Conservation (phyloP, 2,797 vertebrate species). For the Trichosurus vulpecula region DNA sequence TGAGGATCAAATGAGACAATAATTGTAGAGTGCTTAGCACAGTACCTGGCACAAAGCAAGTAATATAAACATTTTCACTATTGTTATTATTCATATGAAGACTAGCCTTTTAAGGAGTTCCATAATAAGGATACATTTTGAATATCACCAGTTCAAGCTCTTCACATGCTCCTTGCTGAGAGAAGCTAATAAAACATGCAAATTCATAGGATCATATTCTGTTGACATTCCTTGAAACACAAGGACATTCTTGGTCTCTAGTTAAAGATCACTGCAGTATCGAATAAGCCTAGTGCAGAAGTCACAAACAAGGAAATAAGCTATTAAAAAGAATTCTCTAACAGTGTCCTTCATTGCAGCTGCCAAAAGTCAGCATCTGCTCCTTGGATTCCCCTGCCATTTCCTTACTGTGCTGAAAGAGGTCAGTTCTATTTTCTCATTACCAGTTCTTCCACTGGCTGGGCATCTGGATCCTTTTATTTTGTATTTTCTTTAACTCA, state of each 20-base stretch:
- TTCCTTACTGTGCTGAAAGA: constrained; percentile 43
- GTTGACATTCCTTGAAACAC: constrained; percentile 63
- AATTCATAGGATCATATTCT: constrained; percentile 8
- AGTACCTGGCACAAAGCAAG: not conserved
- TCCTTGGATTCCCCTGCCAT: constrained; percentile 61
- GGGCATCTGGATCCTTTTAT: constrained; percentile 71
- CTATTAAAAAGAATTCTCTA: constrained; percentile 64
- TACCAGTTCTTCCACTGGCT: constrained; percentile 56
- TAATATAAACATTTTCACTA: not conserved
- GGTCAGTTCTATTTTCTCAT: constrained; percentile 75
- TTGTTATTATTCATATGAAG: not conserved
- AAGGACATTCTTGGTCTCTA: constrained; percentile 48
- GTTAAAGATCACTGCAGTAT: constrained; percentile 58
- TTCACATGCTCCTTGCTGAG: constrained; percentile 45
- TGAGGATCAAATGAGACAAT: not conserved
- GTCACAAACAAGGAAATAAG: constrained; percentile 47
- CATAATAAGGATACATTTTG: constrained; percentile 18
- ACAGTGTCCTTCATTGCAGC: constrained; percentile 67
- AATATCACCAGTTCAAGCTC: not conserved
- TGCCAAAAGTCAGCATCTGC: constrained; percentile 76
- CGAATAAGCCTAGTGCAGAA: constrained; percentile 61
- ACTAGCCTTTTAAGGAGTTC: not conserved
- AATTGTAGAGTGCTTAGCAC: not conserved
- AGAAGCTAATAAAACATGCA: constrained; percentile 51
- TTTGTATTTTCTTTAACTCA: constrained; percentile 51